A percentile compares a stretch with the other conserved stretches of the same genome.
Evolutionary conservation across 2,113 vertebrate species (phyloP).

Genomic region (Phyllostomus discolor): DNA sequence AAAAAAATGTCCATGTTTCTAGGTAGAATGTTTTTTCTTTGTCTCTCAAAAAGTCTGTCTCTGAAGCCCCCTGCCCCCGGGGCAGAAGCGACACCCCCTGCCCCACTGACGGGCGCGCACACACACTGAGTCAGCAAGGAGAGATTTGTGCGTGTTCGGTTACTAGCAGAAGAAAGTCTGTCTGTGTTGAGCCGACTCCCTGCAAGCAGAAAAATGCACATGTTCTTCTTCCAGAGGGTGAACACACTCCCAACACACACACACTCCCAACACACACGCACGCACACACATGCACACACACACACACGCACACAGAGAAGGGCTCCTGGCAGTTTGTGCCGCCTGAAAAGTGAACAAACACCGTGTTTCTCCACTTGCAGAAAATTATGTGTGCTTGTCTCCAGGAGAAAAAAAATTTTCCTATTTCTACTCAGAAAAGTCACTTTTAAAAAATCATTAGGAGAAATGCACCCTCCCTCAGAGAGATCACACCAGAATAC

Average conservation of each 20-base stretch:
- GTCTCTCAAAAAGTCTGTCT: not conserved
- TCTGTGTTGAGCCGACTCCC: not conserved
- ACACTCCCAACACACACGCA: too few species aligned
- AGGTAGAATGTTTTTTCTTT: not conserved
- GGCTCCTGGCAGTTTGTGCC: too few species aligned
- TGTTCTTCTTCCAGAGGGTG: not conserved
- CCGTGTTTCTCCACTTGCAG: not conserved
- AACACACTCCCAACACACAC: not conserved
- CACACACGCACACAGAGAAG: not conserved
- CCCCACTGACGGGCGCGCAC: not conserved
- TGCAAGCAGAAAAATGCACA: not conserved
- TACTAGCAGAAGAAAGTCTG: not conserved
- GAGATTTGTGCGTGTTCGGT: not conserved
- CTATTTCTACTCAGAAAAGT: slow-evolving; percentile 2
- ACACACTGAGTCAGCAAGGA: not conserved
- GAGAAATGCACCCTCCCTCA: not conserved
- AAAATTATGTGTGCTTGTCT: not conserved
- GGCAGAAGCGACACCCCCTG: not conserved
- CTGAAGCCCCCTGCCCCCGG: not conserved
- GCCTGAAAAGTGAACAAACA: not conserved
- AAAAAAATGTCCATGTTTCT: not conserved
- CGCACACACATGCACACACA: not conserved
- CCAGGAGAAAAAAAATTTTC: not conserved
- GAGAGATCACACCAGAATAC: not conserved
- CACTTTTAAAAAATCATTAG: not conserved